These are phyloP conservation scores for Dermochelys coriacea DNA, from an alignment of 2,797 vertebrate species.

Conservation along the genomic window DNA sequence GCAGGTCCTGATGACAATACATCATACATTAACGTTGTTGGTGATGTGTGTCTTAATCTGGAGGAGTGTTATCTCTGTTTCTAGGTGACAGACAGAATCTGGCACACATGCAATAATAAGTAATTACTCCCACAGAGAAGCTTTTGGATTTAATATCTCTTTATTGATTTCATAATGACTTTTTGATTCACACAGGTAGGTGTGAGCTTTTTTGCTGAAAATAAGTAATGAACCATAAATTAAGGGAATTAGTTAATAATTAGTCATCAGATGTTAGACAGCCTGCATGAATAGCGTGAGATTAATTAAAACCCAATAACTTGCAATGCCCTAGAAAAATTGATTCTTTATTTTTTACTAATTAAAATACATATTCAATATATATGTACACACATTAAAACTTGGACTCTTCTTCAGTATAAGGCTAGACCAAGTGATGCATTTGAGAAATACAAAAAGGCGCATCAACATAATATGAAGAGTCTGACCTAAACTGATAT, in stretches of 20 bases:
- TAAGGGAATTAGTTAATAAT: conserved; percentile 76
- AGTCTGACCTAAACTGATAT: neutral
- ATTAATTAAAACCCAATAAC: conserved; percentile 49
- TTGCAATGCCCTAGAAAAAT: conserved; percentile 40
- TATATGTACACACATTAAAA: conserved; percentile 21
- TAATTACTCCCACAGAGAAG: conserved; percentile 9
- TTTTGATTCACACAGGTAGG: conserved; percentile 62
- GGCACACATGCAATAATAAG: neutral
- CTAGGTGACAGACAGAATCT: neutral
- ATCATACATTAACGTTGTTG: neutral
- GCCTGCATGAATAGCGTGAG: conserved; percentile 48
- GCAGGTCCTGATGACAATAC: neutral
- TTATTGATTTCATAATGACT: conserved; percentile 5
- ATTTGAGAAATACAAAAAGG: neutral
- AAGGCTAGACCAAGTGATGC: neutral
- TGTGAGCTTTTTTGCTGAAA: conserved; percentile 33
- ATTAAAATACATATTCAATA: conserved; percentile 59
- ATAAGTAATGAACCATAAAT: conserved; percentile 72
- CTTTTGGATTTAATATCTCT: conserved; percentile 1
- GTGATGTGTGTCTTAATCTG: neutral
- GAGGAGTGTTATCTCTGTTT: neutral
- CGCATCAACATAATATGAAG: neutral
- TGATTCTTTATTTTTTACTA: conserved; percentile 49
- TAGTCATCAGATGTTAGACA: conserved; percentile 63
- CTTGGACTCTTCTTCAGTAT: neutral